These are phyloP conservation scores for Hypocryptadius cinnamomeus DNA, from an alignment of 2,113 vertebrate genomes.

Conservation along the genomic window DNA sequence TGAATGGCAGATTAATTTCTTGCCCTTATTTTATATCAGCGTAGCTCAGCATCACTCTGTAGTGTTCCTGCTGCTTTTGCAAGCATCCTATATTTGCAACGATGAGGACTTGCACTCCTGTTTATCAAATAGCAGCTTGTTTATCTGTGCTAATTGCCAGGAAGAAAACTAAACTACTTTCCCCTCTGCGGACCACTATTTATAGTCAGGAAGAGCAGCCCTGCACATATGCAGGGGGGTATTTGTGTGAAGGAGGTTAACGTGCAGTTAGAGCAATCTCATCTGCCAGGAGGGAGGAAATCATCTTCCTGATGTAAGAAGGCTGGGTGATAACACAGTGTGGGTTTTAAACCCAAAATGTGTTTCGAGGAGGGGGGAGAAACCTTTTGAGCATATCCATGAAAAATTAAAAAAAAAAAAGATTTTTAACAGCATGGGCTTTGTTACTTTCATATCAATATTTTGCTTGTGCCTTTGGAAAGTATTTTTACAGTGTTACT, in stretches of 20 bases:
- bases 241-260: not conserved
- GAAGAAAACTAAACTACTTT: conserved; percentile 9
- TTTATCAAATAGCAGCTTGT: not conserved
- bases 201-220: not conserved
- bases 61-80: not conserved
- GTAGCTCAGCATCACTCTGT: not conserved
- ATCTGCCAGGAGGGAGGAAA: not conserved
- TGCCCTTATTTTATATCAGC: not conserved
- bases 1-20: not conserved
- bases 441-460: not conserved
- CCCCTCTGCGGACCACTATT: not conserved
- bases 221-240: not conserved
- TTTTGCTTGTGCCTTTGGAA: not conserved
- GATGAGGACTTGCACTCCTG: not conserved
- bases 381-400: not conserved
- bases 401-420: not conserved
- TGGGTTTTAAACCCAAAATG: not conserved
- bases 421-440: not conserved
- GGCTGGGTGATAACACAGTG: not conserved
- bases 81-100: not conserved
- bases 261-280: not conserved
- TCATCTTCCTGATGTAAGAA: not conserved
- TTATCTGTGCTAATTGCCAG: conserved; percentile 25
- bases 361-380: not conserved
- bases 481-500: not conserved